These are phyloP conservation scores for Oncorhynchus keta DNA, from an alignment of 2,113 vertebrate genomes.

Conservation along the genomic window DNA sequence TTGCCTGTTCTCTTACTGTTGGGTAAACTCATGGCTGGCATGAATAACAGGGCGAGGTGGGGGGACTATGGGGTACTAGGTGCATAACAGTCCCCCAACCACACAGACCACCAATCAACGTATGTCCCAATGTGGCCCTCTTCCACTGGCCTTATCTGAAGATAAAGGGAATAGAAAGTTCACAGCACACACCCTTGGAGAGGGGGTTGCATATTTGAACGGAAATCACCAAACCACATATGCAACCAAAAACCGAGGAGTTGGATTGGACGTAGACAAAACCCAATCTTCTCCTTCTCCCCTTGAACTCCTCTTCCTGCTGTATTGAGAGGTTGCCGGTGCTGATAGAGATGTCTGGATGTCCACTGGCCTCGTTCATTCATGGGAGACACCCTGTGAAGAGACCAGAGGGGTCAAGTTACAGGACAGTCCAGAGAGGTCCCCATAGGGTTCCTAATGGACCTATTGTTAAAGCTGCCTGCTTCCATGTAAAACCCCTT, in stretches of 20 bases:
- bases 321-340: constrained; percentile 34
- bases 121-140: background rate
- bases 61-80: background rate
- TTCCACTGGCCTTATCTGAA: constrained; percentile 2
- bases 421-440: constrained; percentile 45
- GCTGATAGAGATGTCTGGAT: constrained; percentile 47
- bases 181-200: background rate
- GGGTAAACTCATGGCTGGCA: constrained; percentile 89
- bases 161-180: background rate
- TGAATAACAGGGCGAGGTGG: constrained; percentile 48
- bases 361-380: constrained; percentile 55
- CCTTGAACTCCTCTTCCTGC: constrained; percentile 35
- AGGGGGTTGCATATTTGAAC: background rate
- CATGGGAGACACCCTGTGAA: constrained; percentile 58
- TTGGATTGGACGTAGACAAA: background rate
- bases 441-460: constrained; percentile 13
- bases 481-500: constrained; percentile 58
- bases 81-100: constrained; percentile 29
- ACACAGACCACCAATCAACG: constrained; percentile 17
- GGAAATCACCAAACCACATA: background rate
- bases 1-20: constrained; percentile 89
- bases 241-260: background rate
- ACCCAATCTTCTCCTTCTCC: background rate
- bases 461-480: constrained; percentile 48
- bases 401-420: constrained; percentile 54